Evolutionary conservation across 2,888 invertebrate species (phyloP).

Genomic region (Drosophila vallismaia): DNA sequence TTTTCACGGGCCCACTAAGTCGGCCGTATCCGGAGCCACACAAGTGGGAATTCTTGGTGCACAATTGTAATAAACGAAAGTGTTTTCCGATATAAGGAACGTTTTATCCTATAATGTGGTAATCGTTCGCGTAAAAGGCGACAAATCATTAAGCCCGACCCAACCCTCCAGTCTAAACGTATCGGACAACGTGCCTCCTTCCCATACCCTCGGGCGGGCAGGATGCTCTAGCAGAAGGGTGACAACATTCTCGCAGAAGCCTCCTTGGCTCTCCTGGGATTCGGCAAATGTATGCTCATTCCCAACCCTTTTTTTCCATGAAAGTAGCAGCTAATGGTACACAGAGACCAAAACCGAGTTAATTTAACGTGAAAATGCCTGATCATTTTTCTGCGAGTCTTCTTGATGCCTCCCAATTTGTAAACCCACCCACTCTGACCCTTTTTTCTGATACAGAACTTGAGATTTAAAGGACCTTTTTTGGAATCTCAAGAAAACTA

Average conservation of each 20-base stretch:
- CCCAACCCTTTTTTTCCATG: constrained; percentile 64
- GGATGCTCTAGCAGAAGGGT: constrained; percentile 58
- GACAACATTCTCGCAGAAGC: constrained; percentile 55
- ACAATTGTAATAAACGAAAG: constrained; percentile 74
- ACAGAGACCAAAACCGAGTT: background rate
- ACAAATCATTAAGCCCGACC: constrained; percentile 81
- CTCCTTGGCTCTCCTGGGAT: constrained; percentile 7
- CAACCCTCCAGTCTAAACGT: constrained; percentile 17
- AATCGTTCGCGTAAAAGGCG: constrained; percentile 83
- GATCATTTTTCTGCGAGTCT: constrained; percentile 1
- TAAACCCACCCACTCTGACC: background rate
- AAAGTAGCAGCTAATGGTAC: constrained; percentile 48
- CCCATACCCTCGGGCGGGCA: background rate
- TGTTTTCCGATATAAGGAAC: constrained; percentile 76
- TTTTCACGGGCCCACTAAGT: constrained; percentile 9
- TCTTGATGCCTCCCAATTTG: background rate
- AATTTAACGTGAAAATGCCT: background rate
- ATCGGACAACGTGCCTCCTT: constrained; percentile 15
- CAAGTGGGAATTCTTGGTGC: constrained; percentile 69
- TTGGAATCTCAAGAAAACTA: too few species aligned
- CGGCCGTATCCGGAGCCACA: constrained; percentile 24
- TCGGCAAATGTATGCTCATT: constrained; percentile 68
- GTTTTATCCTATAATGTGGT: constrained; percentile 81
- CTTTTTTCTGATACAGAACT: too few species aligned
- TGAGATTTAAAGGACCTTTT: too few species aligned